Percentiles rank a stretch among this genome's conserved stretches.
These are phyloP conservation scores for Climacteris rufus DNA, from an alignment of 2,113 vertebrate species.

Conservation along the genomic window DNA sequence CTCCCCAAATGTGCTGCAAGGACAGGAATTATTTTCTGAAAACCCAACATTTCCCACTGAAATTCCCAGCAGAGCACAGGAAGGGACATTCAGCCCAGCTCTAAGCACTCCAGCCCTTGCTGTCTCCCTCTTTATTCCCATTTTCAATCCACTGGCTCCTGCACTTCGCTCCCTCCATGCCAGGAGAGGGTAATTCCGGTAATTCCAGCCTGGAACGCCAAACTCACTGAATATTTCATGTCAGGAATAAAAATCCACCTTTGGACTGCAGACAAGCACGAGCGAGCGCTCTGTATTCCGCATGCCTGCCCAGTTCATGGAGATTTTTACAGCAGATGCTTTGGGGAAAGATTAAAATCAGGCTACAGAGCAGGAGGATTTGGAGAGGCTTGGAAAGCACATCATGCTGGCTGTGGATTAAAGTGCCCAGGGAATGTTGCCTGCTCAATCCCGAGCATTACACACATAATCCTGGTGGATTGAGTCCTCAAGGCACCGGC, in stretches of 20 bases:
- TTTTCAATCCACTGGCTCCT: fast-evolving
- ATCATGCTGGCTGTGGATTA: fast-evolving
- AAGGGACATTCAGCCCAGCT: not conserved
- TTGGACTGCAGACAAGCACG: not conserved
- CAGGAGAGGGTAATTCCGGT: fast-evolving
- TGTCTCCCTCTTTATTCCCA: too few species aligned
- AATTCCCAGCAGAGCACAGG: not conserved
- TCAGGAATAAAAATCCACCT: not conserved
- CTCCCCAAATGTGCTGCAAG: not conserved
- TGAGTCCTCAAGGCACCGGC: not conserved
- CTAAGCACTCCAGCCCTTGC: not conserved
- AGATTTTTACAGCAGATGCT: not conserved
- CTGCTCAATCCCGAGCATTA: fast-evolving
- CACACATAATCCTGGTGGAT: fast-evolving
- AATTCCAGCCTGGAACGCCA: not conserved
- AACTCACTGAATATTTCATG: not conserved
- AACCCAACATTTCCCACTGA: fast-evolving
- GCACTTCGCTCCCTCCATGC: fast-evolving
- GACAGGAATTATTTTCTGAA: not conserved
- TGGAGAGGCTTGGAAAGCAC: not conserved
- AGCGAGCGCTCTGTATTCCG: fast-evolving
- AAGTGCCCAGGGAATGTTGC: fast-evolving
- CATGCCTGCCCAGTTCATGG: not conserved
- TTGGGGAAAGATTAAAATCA: not conserved
- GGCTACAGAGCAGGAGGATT: fast-evolving